Conservation (phyloP, 2,888 invertebrate species). For the Agrochola litura region DNA sequence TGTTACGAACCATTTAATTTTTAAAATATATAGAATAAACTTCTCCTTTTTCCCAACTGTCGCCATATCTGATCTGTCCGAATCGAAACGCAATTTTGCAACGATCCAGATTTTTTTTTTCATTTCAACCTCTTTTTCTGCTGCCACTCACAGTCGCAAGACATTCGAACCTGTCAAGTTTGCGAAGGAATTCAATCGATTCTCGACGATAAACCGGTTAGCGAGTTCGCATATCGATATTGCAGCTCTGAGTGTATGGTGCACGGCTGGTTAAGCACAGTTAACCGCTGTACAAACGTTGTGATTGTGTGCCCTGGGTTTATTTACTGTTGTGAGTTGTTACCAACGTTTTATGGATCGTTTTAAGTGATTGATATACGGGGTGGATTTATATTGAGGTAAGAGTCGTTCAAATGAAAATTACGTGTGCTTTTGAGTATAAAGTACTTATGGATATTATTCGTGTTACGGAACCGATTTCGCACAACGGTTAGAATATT, state of each 20-base stretch:
- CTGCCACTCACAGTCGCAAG: constrained; percentile 54
- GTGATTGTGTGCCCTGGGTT: constrained; percentile 42
- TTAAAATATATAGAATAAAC: background rate
- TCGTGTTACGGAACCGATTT: background rate
- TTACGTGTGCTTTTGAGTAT: background rate
- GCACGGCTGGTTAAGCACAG: constrained; percentile 60
- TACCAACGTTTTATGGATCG: constrained; percentile 41
- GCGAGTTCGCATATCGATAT: constrained; percentile 56
- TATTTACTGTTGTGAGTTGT: constrained; percentile 42
- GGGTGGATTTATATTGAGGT: constrained; percentile 38
- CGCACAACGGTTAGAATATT: background rate
- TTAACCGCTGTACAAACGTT: constrained; percentile 52
- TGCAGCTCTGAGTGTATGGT: constrained; percentile 39
- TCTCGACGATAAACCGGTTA: constrained; percentile 62
- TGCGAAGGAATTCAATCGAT: constrained; percentile 55
- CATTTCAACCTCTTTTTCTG: constrained; percentile 40
- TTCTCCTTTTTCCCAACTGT: constrained; percentile 22
- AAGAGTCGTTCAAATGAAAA: constrained; percentile 6
- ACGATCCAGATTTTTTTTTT: constrained; percentile 30
- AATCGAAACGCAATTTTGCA: constrained; percentile 45
- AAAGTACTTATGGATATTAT: background rate
- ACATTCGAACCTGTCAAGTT: constrained; percentile 54
- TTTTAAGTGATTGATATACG: constrained; percentile 41
- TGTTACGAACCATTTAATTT: background rate
- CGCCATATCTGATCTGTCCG: constrained; percentile 31